Base-by-base conservation (phyloP, 35 echinoderm and acorn worm genomes). In the Apostichopus californicus region DNA sequence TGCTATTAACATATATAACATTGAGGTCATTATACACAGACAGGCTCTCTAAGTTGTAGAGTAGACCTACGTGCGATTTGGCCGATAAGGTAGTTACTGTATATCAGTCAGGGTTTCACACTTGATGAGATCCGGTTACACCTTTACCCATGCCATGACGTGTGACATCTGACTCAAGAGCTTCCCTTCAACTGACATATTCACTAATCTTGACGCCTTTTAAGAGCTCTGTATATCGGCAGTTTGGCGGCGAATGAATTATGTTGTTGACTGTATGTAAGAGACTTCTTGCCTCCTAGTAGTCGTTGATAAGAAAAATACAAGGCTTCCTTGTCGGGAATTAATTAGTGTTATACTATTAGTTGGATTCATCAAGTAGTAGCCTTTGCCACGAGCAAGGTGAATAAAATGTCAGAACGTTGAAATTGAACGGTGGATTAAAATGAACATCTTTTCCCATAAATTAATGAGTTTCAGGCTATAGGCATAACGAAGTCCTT, bases 271-370 rank as follows among this genome's bases (percentile, higher is more conserved):
- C 11, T 75, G 17, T n/a, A n/a, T 75, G 15, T 75, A 75, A 75
- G 20, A 75, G 71, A 75, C 71, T 22, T 73, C 70, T 75, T 75
- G 17, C 71, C 71, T 75, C 71, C 71, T 18, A 20, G 71, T 75
- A 13, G 71, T 22, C 11, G n/a, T 18, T 75, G 34, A 46, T 61
- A 75, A 20, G 17, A 20, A 75, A 75, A 75, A 22, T 75, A n/a
- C 21, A 75, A 75, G 71, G n/a, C 71, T 75, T 18, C 71, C n/a
- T 75, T 22, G 71, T 75, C 11, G 71, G n/a, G 2, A 75, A 75
- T 75, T 75, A 75, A 75, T 75, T 75, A 75, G 71, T 18, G 20
- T 15, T 68, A 75, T 75, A 75, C 21, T 13, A 75, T 75, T 75
- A 75, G 71, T 75, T 75, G 17, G 71, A 14, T 18, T 75, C 14